These are phyloP conservation scores for Pogonus chalceus DNA, from an alignment of 1,140 invertebrate genomes.

Conservation along the genomic window DNA sequence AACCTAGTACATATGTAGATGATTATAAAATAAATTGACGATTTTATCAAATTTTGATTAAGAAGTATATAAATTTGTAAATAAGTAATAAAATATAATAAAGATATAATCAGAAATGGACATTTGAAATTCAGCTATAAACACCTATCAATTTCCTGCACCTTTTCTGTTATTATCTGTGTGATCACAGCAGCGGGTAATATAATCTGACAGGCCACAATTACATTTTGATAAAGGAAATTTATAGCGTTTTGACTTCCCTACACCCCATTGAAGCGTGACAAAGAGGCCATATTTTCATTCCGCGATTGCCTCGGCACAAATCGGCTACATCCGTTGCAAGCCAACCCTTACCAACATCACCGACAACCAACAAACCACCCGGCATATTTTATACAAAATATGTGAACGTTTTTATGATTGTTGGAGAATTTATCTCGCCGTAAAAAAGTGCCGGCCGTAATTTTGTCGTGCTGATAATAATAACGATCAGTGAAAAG, in stretches of 20 bases:
- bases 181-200: background rate
- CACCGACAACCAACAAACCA: background rate
- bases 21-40: too few species aligned
- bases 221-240: background rate
- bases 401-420: constrained; percentile 6
- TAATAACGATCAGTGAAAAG: background rate
- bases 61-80: too few species aligned
- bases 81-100: too few species aligned
- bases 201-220: background rate
- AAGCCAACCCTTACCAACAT: background rate
- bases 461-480: background rate
- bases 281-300: background rate
- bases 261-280: background rate
- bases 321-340: too few species aligned
- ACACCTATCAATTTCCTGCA: background rate
- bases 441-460: background rate
- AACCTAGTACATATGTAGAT: too few species aligned
- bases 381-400: background rate
- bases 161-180: background rate
- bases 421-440: background rate
- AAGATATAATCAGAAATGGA: too few species aligned
- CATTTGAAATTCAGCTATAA: too few species aligned
- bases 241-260: background rate
- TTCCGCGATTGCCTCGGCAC: too few species aligned
- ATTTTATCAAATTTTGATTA: too few species aligned